A percentile compares a stretch with the other conserved stretches of the same genome.
These are phyloP conservation scores for Coendou prehensilis DNA, from an alignment of 2,797 vertebrate genomes.

Conservation along the genomic window DNA sequence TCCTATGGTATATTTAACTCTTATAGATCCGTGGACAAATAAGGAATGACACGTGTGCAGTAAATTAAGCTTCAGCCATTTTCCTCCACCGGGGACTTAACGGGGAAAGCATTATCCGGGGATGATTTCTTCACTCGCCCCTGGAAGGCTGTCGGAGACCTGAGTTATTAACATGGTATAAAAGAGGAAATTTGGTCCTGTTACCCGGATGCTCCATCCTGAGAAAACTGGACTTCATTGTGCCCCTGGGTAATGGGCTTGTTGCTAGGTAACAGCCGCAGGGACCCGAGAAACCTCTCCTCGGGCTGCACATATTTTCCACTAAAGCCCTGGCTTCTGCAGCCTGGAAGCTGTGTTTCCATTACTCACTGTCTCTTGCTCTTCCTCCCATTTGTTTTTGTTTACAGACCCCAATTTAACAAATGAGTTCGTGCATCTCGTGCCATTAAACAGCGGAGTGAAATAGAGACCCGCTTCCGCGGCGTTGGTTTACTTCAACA, in stretches of 20 bases:
- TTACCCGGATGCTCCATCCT: constrained; percentile 82
- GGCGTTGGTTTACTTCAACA: constrained; percentile 49
- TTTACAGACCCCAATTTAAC: constrained; percentile 86
- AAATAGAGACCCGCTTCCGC: constrained; percentile 80
- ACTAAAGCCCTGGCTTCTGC: constrained; percentile 82
- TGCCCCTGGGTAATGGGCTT: constrained; percentile 85
- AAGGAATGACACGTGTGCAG: constrained; percentile 36
- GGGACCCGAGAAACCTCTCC: constrained; percentile 86
- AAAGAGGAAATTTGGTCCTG: constrained; percentile 80
- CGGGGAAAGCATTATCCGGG: background rate
- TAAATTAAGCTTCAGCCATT: constrained; percentile 67
- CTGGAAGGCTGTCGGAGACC: constrained; percentile 41
- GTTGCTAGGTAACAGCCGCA: constrained; percentile 90
- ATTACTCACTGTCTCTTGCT: constrained; percentile 86
- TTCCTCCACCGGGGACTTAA: constrained; percentile 66
- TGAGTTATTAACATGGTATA: constrained; percentile 76
- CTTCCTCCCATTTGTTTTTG: constrained; percentile 86
- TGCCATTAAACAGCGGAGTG: constrained; percentile 81
- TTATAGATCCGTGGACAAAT: constrained; percentile 65
- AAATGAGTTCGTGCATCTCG: constrained; percentile 86
- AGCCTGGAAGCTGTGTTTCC: constrained; percentile 85
- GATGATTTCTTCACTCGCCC: constrained; percentile 68
- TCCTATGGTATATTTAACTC: constrained; percentile 60
- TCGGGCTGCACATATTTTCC: constrained; percentile 80
- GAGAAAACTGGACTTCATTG: constrained; percentile 84